These are phyloP conservation scores for Drosophila tristis DNA, from an alignment of 1,140 invertebrate genomes.

Conservation along the genomic window DNA sequence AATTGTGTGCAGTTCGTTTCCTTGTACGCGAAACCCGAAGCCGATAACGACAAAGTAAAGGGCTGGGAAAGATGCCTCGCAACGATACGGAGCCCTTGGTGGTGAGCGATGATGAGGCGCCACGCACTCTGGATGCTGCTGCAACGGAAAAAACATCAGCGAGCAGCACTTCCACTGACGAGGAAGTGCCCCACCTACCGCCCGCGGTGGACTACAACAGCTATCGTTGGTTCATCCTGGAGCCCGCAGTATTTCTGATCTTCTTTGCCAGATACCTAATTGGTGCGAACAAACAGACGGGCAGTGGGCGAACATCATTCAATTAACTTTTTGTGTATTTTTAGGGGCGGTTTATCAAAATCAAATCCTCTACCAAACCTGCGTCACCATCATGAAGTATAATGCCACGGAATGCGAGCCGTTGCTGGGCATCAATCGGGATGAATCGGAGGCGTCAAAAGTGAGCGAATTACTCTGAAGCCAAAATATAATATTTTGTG, in stretches of 20 bases:
- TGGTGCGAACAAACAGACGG: conserved; percentile 29
- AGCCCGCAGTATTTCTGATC: conserved; percentile 78
- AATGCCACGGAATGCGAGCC: conserved; percentile 74
- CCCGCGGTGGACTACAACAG: conserved; percentile 5
- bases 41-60: conserved; percentile 2
- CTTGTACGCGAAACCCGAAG: conserved; percentile 1
- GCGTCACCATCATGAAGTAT: conserved; percentile 66
- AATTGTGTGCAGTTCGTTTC: neutral
- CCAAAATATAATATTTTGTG: conserved; percentile 8
- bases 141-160: neutral
- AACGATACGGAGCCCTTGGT: conserved; percentile 43
- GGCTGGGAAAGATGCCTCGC: conserved; percentile 13
- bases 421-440: conserved; percentile 69
- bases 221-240: conserved; percentile 73
- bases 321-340: conserved; percentile 27
- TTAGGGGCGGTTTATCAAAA: conserved; percentile 80
- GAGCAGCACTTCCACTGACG: conserved; percentile 3
- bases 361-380: conserved; percentile 79
- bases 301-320: neutral
- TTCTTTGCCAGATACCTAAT: conserved; percentile 76
- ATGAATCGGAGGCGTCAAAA: conserved; percentile 61
- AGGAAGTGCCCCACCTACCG: conserved; percentile 17
- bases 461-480: conserved; percentile 45
- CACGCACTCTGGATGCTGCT: conserved; percentile 49
- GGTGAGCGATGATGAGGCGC: conserved; percentile 31